These are phyloP conservation scores for Sylvia borin DNA, from an alignment of 2,797 vertebrate species.

Conservation along the genomic window DNA sequence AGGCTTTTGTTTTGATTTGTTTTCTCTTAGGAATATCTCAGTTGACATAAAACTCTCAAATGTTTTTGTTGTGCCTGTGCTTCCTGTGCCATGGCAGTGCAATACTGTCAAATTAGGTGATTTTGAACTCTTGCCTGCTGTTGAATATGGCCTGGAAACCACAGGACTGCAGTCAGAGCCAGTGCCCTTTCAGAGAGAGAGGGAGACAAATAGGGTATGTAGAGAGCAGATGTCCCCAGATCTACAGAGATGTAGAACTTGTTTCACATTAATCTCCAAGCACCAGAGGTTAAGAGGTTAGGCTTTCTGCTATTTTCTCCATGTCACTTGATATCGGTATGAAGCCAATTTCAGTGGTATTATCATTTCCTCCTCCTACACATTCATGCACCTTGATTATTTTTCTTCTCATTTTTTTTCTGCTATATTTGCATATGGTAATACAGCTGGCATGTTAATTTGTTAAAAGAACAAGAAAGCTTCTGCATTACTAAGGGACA, in stretches of 20 bases:
- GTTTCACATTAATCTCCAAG: constrained; percentile 31
- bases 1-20: not conserved
- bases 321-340: not conserved
- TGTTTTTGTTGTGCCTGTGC: not conserved
- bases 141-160: not conserved
- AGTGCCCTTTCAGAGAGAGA: not conserved
- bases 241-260: not conserved
- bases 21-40: not conserved
- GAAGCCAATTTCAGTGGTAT: not conserved
- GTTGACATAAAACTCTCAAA: not conserved
- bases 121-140: not conserved
- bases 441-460: not conserved
- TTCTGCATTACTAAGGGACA: not conserved
- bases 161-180: not conserved
- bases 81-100: not conserved
- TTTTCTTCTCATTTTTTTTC: not conserved
- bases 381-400: not conserved
- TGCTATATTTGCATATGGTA: not conserved
- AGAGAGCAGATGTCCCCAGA: not conserved
- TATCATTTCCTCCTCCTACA: not conserved
- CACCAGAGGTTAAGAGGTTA: constrained; percentile 34
- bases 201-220: not conserved
- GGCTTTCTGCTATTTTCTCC: not conserved
- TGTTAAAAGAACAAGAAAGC: not conserved
- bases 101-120: not conserved